phyloP scores from a whole-genome alignment of 92 coral and sea anemone genomes.

The Blastomussa wellsi region DNA sequence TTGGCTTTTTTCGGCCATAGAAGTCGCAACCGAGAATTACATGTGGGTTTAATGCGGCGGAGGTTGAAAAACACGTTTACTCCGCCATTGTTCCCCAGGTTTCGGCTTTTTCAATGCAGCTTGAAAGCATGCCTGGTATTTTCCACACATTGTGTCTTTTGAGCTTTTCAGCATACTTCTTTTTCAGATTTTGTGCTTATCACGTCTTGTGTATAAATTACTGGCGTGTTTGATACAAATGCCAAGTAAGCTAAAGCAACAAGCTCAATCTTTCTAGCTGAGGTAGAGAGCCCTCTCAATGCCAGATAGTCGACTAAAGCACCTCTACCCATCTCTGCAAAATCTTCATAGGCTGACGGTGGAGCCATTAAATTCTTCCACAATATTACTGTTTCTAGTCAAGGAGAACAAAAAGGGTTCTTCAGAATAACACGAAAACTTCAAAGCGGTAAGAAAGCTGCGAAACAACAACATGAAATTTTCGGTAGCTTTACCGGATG shows the following conservation, averaged over 20 bases:
- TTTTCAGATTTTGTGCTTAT: constrained; percentile 31
- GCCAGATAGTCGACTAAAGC: constrained; percentile 40
- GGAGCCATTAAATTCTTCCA: constrained; percentile 34
- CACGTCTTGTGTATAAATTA: constrained; percentile 38
- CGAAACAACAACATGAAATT: constrained; percentile 7
- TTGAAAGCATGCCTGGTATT: too few relatives aligned
- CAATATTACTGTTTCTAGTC: constrained; percentile 32
- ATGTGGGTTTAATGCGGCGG: too few relatives aligned
- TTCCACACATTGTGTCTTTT: constrained; percentile 22
- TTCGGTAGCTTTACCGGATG: constrained; percentile 10
- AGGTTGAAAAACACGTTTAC: too few relatives aligned
- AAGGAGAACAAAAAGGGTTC: constrained; percentile 30
- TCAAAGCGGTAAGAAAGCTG: constrained; percentile 20
- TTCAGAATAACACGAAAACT: constrained; percentile 22
- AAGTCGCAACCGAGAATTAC: too few relatives aligned
- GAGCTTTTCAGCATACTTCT: constrained; percentile 25
- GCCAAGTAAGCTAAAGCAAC: constrained; percentile 40
- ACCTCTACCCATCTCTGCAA: constrained; percentile 39
- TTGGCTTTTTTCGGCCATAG: too few relatives aligned
- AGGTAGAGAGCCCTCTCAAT: constrained; percentile 37
- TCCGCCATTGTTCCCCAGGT: too few relatives aligned
- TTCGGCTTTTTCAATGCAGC: too few relatives aligned
- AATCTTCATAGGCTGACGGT: constrained; percentile 40
- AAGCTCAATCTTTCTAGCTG: constrained; percentile 33
- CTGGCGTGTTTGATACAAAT: constrained; percentile 26